These are phyloP conservation scores for Bubo blakistoni DNA, from an alignment of 2,113 vertebrate species.

Conservation along the genomic window DNA sequence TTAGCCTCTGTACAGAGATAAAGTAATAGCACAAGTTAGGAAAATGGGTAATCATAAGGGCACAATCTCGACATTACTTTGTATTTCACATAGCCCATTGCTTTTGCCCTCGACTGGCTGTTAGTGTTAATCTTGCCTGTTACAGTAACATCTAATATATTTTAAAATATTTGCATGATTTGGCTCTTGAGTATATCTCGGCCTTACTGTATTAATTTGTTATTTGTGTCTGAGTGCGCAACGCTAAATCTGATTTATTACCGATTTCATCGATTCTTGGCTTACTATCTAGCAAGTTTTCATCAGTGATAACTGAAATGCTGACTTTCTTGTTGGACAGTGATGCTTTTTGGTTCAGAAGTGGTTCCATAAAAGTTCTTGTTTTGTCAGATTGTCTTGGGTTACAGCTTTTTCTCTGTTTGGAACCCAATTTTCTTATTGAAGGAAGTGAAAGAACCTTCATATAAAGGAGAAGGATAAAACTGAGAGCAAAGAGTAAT, in stretches of 20 bases:
- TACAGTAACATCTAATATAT: too few relatives aligned
- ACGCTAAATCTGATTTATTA: neutral
- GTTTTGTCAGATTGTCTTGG: neutral
- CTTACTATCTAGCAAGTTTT: neutral
- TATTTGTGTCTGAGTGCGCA: neutral
- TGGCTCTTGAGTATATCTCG: neutral
- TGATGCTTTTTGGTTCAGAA: neutral
- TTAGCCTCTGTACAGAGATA: neutral
- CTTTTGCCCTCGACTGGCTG: neutral
- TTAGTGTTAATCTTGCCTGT: neutral
- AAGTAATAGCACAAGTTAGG: neutral
- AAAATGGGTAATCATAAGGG: neutral
- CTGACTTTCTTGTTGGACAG: neutral
- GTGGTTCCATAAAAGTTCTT: neutral
- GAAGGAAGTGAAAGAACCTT: neutral
- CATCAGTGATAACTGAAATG: neutral
- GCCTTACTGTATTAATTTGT: neutral
- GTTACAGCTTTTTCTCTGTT: neutral
- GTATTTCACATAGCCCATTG: neutral
- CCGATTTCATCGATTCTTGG: neutral
- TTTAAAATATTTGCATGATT: neutral
- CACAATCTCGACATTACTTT: neutral
- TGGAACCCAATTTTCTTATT: neutral
- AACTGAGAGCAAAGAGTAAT: neutral
- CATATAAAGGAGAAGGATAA: neutral